Percentiles rank a stretch among this genome's conserved stretches.
Conservation (phyloP, 2,888 invertebrate genomes). For the Taphrorychus bicolor region DNA sequence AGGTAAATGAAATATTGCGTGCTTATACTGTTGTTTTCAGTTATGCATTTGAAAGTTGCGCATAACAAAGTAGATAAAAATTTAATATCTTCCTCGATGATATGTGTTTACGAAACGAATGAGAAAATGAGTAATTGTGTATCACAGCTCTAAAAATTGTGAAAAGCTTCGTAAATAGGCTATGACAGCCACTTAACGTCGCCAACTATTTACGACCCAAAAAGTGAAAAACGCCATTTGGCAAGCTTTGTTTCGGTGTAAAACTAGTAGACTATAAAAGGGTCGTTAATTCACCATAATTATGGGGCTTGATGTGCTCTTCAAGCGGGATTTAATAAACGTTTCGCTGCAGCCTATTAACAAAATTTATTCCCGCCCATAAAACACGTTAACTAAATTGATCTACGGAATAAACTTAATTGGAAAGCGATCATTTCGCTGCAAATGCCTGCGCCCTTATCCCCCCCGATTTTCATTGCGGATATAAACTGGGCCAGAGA, state of each 20-base stretch:
- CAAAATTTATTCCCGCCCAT: slow-evolving; percentile 10
- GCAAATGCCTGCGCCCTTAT: background rate
- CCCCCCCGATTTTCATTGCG: background rate
- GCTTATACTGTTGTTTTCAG: too few relatives aligned
- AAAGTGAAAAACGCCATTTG: background rate
- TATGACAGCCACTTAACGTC: background rate
- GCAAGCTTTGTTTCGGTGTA: background rate
- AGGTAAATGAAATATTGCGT: too few relatives aligned
- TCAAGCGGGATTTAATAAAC: slow-evolving; percentile 10
- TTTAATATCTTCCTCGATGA: too few relatives aligned
- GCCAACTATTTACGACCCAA: background rate
- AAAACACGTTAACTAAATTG: slow-evolving; percentile 11
- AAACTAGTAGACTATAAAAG: slow-evolving; percentile 4
- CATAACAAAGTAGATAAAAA: too few relatives aligned
- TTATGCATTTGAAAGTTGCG: too few relatives aligned
- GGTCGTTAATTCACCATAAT: slow-evolving; percentile 8
- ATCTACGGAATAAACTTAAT: slow-evolving; percentile 7
- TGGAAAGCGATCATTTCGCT: slow-evolving; percentile 4
- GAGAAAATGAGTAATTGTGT: background rate
- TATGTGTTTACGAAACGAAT: too few relatives aligned
- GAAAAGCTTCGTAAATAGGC: background rate
- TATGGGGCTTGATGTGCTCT: slow-evolving; percentile 9
- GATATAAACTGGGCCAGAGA: background rate
- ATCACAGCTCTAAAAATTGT: background rate
- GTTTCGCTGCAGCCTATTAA: slow-evolving; percentile 11